phyloP scores from a whole-genome alignment of 2,888 invertebrate species.

The Mamestra brassicae region DNA sequence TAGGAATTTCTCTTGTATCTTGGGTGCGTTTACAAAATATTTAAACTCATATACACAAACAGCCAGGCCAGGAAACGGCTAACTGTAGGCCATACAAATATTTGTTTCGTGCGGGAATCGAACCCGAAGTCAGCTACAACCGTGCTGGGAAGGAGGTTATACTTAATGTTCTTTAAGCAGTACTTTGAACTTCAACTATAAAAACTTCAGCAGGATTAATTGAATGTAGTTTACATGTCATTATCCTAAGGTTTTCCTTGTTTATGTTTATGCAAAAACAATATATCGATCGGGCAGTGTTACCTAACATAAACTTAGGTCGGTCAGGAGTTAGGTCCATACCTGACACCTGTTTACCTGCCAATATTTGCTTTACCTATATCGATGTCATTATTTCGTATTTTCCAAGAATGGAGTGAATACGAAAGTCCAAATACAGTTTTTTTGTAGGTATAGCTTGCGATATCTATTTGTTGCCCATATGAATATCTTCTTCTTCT shows the following conservation, averaged over 20 bases:
- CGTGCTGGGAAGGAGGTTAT: too few species aligned
- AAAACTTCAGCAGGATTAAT: neutral
- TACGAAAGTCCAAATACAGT: neutral
- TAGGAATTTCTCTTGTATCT: neutral
- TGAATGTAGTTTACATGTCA: neutral
- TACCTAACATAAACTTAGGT: neutral
- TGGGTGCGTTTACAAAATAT: neutral
- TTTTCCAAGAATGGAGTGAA: neutral
- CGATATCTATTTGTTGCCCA: neutral
- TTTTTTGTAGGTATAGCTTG: neutral
- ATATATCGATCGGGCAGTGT: neutral
- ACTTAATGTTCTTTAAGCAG: too few species aligned
- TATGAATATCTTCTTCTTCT: too few species aligned
- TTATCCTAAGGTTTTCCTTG: neutral
- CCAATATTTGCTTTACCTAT: slow-evolving; percentile 1
- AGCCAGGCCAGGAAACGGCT: too few species aligned
- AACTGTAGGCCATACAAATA: too few species aligned
- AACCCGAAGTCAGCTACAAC: too few species aligned
- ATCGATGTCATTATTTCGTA: slow-evolving; percentile 9
- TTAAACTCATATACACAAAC: too few species aligned
- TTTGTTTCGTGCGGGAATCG: too few species aligned
- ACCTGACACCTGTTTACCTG: neutral
- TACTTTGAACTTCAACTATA: too few species aligned
- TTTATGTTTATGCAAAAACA: slow-evolving; percentile 2
- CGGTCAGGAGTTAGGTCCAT: neutral